Conservation (phyloP, 2,113 vertebrate species). For the Corythornis cristatus region DNA sequence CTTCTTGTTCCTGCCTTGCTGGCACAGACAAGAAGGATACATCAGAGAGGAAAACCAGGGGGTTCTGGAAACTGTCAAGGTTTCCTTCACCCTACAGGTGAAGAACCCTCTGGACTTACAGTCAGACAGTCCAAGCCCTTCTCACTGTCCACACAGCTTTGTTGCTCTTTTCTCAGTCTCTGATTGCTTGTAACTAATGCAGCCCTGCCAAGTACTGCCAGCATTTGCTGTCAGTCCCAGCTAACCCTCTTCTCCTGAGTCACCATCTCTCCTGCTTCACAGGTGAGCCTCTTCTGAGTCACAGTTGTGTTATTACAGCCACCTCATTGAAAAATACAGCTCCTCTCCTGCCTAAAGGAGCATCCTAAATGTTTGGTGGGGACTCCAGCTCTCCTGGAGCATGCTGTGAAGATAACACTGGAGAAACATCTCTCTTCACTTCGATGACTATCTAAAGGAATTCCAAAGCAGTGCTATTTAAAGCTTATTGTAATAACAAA, state of each 20-base stretch:
- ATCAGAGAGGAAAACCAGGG: not conserved
- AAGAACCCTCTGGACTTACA: not conserved
- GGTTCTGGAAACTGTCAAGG: not conserved
- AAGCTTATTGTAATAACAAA: not conserved
- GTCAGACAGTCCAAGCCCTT: not conserved
- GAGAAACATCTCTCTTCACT: not conserved
- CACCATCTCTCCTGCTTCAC: not conserved
- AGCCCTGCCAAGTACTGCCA: not conserved
- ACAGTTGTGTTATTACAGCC: not conserved
- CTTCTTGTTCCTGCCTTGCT: not conserved
- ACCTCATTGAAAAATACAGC: not conserved
- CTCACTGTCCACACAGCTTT: not conserved
- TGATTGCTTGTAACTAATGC: not conserved
- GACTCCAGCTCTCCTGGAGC: not conserved
- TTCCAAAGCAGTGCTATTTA: not conserved
- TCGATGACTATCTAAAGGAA: not conserved
- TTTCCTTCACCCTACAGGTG: not conserved
- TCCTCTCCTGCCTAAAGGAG: not conserved
- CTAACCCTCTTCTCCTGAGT: not conserved
- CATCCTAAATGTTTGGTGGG: rapidly evolving
- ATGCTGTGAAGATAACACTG: not conserved
- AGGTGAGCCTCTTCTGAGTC: not conserved
- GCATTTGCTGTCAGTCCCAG: not conserved
- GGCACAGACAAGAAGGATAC: not conserved
- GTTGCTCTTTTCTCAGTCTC: not conserved